Conservation (phyloP, 2,888 invertebrate genomes). For the Lepidochrysops patricia region DNA sequence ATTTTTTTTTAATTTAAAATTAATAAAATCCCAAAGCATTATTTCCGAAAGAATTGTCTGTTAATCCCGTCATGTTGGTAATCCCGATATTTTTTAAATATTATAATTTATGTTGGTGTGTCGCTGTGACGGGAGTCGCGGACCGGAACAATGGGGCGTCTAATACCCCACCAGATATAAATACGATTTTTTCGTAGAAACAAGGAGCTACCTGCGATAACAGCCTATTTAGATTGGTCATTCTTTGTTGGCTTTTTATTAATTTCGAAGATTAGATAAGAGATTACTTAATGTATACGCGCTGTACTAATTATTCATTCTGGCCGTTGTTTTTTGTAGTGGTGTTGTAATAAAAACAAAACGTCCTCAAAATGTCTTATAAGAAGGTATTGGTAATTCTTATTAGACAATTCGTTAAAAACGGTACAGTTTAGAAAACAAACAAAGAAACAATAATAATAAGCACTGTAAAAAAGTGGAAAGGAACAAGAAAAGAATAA, state of each 20-base stretch:
- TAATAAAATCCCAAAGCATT: too few relatives aligned
- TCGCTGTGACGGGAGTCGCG: conserved; percentile 69
- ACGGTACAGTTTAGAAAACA: too few relatives aligned
- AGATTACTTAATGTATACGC: not conserved
- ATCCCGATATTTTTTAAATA: conserved; percentile 73
- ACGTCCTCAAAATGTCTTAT: too few relatives aligned
- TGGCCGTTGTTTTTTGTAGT: not conserved
- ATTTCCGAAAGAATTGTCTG: not conserved
- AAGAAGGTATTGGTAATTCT: too few relatives aligned
- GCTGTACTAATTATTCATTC: conserved; percentile 7
- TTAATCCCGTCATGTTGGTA: conserved; percentile 47
- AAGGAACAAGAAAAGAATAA: too few relatives aligned
- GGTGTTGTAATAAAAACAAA: not conserved
- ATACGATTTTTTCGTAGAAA: conserved; percentile 66
- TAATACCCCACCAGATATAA: conserved; percentile 72
- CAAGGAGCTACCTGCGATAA: conserved; percentile 69
- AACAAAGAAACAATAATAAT: too few relatives aligned
- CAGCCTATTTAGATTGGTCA: conserved; percentile 69
- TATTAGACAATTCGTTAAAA: too few relatives aligned
- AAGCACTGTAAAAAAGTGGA: too few relatives aligned
- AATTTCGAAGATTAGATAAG: conserved; percentile 6
- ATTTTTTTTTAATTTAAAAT: too few relatives aligned
- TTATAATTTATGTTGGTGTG: conserved; percentile 76
- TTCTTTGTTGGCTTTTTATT: conserved; percentile 32
- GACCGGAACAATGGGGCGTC: conserved; percentile 72